Evolutionary conservation across 2,888 invertebrate genomes (phyloP), one percentile per base, ranked within the genome.

Genomic region (Drosophila mercatorum): DNA sequence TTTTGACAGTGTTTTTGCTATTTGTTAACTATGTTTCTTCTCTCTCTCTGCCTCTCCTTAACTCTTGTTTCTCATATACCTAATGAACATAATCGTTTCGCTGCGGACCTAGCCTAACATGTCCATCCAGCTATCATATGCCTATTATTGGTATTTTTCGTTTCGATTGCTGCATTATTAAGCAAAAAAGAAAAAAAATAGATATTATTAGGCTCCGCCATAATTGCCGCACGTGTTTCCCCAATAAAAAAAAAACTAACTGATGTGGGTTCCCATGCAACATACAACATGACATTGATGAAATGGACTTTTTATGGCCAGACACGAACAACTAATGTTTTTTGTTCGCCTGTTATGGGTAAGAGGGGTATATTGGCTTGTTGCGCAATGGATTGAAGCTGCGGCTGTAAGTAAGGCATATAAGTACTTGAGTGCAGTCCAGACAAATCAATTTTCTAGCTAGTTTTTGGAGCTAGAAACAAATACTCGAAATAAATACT

Each of bases 151-250:
- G 57, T 55, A 26, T 44, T 65, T 44, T 65, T 52, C 51, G 34
- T 61, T 44, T 59, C 28, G 67, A 34, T 72, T 64, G 51, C 57
- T 87, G 72, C 76, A 68, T 82, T 85, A 75, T 83, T 77, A 68
- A 70, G 70, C 72, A 68, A 68, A 85, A 85, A 49, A 49, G 17
- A 17, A 17, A 17, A 28, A 14, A 46, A 46, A 47, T n/a, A 49
- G n/a, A 17, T 34, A 80, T 80, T 71, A 80, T 78, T 78, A 73
- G 68, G 56, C 68, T 44, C 26, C 47, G 17, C 28, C 59, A 66
- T 78, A 82, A 85, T 83, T 83, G 76, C 78, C 82, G 78, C 86
- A 86, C 87, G 89, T 87, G 86, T 84, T 60, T 63, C 55, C 40
- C 53, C 44, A 38, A 47, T 60, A 68, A 72, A 34, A 31, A 31